Conservation (phyloP, 2,888 invertebrate genomes). For the Macrophya alboannulata region DNA sequence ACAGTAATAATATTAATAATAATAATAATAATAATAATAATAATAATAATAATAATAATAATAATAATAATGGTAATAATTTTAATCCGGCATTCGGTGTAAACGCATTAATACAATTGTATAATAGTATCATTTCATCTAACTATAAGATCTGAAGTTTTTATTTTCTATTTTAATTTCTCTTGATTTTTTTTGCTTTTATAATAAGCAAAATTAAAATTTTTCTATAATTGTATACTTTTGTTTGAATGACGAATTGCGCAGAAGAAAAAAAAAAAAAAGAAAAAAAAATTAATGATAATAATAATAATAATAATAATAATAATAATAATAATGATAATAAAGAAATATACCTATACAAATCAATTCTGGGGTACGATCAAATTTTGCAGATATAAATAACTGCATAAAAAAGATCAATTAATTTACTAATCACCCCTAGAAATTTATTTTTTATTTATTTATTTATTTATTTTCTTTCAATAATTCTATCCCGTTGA, state of each 20-base stretch:
- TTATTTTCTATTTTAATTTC: constrained; percentile 1
- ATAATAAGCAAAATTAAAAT: constrained; percentile 60
- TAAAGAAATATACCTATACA: too few relatives aligned
- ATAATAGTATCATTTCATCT: neutral
- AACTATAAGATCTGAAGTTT: neutral
- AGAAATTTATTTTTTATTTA: neutral
- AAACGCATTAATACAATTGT: constrained; percentile 1
- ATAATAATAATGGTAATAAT: constrained; percentile 36
- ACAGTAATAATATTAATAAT: neutral
- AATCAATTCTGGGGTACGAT: neutral
- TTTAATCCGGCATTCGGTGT: neutral
- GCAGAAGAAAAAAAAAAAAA: neutral
- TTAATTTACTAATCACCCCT: neutral
- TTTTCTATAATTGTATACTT: constrained; percentile 54
- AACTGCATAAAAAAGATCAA: neutral
- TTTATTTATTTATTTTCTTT: neutral
- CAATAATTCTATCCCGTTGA: too few relatives aligned
- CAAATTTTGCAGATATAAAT: neutral
- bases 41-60: neutral
- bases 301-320: neutral
- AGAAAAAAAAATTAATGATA: neutral
- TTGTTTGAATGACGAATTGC: neutral
- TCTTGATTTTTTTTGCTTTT: constrained; percentile 8
- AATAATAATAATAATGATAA: neutral
- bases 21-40: neutral